A percentile compares a stretch with the other conserved stretches of the same genome.
Evolutionary conservation across 2,113 vertebrate genomes (phyloP).

Genomic region (Gyps fulvus): DNA sequence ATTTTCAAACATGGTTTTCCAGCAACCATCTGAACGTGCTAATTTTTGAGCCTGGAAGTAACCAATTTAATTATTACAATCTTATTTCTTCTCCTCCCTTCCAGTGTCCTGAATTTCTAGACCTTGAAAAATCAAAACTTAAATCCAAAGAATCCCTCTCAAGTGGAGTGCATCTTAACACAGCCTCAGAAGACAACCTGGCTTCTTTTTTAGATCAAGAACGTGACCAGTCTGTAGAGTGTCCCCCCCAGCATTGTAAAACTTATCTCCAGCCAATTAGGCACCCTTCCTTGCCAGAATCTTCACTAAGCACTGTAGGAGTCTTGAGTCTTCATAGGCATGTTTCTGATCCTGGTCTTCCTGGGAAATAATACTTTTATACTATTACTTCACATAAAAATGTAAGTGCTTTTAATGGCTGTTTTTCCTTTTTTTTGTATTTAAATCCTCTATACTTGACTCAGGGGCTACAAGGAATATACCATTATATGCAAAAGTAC

Average conservation of each 20-base stretch:
- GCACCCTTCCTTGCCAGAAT: conserved; percentile 83
- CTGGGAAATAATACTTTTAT: conserved; percentile 84
- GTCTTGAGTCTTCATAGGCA: conserved; percentile 85
- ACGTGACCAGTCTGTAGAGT: conserved; percentile 63
- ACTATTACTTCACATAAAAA: conserved; percentile 75
- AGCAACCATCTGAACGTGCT: neutral
- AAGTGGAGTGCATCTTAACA: conserved; percentile 76
- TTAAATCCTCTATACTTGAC: conserved; percentile 90
- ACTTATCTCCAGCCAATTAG: conserved; percentile 79
- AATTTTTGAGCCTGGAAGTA: neutral
- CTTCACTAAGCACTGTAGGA: conserved; percentile 75
- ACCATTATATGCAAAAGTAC: conserved; percentile 91
- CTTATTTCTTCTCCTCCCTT: conserved; percentile 50
- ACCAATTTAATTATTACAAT: neutral
- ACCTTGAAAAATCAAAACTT: conserved; percentile 80
- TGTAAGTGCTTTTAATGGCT: conserved; percentile 86
- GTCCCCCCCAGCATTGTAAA: conserved; percentile 74
- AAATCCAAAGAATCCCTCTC: conserved; percentile 91
- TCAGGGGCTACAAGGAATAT: conserved; percentile 92
- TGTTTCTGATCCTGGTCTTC: conserved; percentile 88
- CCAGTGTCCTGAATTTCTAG: conserved; percentile 82
- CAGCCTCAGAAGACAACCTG: conserved; percentile 84
- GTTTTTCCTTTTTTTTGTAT: conserved; percentile 72
- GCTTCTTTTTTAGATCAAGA: conserved; percentile 79
- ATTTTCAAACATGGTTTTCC: neutral